Evolutionary conservation across 53 echinoderm and acorn worm genomes (phyloP).

Genomic region (Echinarachnius parma): DNA sequence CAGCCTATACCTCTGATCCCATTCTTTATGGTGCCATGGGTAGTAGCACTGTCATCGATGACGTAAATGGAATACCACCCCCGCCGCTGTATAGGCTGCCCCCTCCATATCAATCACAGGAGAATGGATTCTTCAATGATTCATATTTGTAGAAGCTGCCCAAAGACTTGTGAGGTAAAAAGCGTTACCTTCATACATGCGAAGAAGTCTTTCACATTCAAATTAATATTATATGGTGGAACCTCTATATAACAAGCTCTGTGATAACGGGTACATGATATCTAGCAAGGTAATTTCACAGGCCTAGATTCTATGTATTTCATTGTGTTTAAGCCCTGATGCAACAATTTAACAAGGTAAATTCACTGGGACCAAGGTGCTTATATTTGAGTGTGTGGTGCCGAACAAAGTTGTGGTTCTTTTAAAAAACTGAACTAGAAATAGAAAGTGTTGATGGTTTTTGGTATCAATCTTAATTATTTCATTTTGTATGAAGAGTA

Average conservation of each 20-base stretch:
- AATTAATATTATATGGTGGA: too few relatives aligned
- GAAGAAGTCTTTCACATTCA: too few relatives aligned
- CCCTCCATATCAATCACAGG: constrained; percentile 40
- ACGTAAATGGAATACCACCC: too few relatives aligned
- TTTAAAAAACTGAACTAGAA: not conserved
- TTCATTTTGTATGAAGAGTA: too few relatives aligned
- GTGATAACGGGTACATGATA: too few relatives aligned
- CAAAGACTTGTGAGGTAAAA: too few relatives aligned
- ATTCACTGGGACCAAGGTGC: not conserved
- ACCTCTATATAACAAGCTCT: too few relatives aligned
- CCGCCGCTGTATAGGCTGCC: constrained; percentile 38
- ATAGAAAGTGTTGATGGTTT: not conserved
- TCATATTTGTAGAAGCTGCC: not conserved
- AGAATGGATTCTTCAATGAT: constrained; percentile 33
- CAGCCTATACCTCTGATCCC: constrained; percentile 16
- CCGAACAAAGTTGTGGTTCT: not conserved
- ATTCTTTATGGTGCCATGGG: not conserved
- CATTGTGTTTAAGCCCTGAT: too few relatives aligned
- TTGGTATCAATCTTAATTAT: not conserved
- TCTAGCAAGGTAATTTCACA: too few relatives aligned
- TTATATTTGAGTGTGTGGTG: not conserved
- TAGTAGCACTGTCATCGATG: too few relatives aligned
- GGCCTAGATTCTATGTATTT: too few relatives aligned
- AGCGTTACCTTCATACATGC: too few relatives aligned
- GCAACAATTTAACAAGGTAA: not conserved